A percentile compares a stretch with the other conserved stretches of the same genome.
phyloP scores from a whole-genome alignment of 92 coral and sea anemone species.

The Porites evermanni region DNA sequence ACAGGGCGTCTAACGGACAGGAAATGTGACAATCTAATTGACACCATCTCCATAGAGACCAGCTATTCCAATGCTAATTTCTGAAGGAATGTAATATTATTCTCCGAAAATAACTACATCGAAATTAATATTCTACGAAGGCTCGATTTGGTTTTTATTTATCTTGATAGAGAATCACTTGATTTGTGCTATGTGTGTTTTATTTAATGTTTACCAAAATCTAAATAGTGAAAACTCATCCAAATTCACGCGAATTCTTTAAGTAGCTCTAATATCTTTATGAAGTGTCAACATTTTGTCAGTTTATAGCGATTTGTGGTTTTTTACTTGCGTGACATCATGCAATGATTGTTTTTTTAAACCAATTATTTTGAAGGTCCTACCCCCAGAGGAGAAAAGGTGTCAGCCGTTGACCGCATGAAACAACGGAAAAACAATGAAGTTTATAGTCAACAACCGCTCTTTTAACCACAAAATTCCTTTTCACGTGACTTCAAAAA shows the following conservation, averaged over 20 bases:
- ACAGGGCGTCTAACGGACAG: slow-evolving; percentile 63
- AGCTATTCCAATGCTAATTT: slow-evolving; percentile 84
- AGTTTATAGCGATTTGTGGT: slow-evolving; percentile 28
- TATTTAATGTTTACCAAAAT: slow-evolving; percentile 7
- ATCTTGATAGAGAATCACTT: not conserved
- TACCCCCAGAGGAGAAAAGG: slow-evolving; percentile 5
- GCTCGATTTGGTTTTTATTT: slow-evolving; percentile 15
- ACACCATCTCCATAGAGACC: slow-evolving; percentile 82
- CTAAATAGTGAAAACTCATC: not conserved
- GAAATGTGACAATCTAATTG: slow-evolving; percentile 81
- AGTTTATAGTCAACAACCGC: slow-evolving; percentile 24
- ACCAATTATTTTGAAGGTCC: slow-evolving; percentile 30
- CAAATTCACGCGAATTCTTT: slow-evolving; percentile 20
- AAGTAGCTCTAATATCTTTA: slow-evolving; percentile 25
- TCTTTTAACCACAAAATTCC: slow-evolving; percentile 11
- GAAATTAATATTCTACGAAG: slow-evolving; percentile 24
- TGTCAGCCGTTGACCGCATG: slow-evolving; percentile 14
- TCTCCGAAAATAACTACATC: slow-evolving; percentile 6
- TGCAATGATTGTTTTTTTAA: slow-evolving; percentile 14
- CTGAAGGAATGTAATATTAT: slow-evolving; percentile 49
- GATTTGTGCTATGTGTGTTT: not conserved
- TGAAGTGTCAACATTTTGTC: slow-evolving; percentile 49
- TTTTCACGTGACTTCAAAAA: slow-evolving; percentile 25
- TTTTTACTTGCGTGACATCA: slow-evolving; percentile 37
- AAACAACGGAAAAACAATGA: slow-evolving; percentile 26